Evolutionary conservation across 2,888 invertebrate genomes (phyloP).

Genomic region (Leucoptera coffeella): DNA sequence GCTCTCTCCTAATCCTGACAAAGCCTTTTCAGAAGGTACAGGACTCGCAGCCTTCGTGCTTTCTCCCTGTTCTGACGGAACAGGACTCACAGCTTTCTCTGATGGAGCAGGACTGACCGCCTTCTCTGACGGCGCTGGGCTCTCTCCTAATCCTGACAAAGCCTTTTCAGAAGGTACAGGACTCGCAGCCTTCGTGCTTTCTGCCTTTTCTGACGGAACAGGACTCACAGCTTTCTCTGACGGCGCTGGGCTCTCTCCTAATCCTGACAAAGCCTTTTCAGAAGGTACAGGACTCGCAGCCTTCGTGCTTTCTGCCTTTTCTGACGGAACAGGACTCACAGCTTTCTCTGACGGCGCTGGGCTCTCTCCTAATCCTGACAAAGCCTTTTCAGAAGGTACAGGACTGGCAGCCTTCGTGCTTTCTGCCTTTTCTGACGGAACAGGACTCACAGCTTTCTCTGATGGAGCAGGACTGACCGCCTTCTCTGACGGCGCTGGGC

Average conservation of each 20-base stretch:
- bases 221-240: background rate
- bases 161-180: background rate
- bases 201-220: background rate
- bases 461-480: too few relatives aligned
- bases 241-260: background rate
- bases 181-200: too few relatives aligned
- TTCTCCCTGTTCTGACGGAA: slow-evolving; percentile 6
- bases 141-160: slow-evolving; percentile 6
- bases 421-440: background rate
- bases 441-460: background rate
- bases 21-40: slow-evolving; percentile 1
- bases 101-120: slow-evolving; percentile 3
- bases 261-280: background rate
- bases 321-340: background rate
- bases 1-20: too few relatives aligned
- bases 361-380: background rate
- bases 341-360: background rate
- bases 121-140: slow-evolving; percentile 8
- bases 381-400: background rate
- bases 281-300: background rate
- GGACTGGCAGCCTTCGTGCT: background rate
- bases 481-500: background rate
- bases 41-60: background rate
- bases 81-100: slow-evolving; percentile 4
- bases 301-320: background rate